A percentile compares a stretch with the other conserved stretches of the same genome.
phyloP scores from a whole-genome alignment of 2,888 invertebrate genomes.

The Blera fallax region DNA sequence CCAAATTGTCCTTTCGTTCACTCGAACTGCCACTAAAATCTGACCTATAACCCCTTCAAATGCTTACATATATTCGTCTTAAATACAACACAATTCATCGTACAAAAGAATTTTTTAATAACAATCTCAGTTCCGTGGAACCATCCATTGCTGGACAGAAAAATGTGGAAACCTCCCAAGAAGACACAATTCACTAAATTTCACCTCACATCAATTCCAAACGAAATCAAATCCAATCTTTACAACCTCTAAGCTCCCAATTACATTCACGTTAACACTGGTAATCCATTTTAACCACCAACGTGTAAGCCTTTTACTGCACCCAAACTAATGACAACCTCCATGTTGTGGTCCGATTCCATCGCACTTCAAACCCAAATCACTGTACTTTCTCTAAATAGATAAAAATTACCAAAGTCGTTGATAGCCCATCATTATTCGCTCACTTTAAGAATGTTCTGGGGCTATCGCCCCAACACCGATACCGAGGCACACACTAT shows the following conservation, averaged over 20 bases:
- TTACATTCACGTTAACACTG: constrained; percentile 31
- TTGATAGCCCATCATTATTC: constrained; percentile 71
- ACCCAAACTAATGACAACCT: constrained; percentile 36
- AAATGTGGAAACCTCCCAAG: not conserved
- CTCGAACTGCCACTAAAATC: too few relatives aligned
- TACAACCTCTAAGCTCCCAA: constrained; percentile 26
- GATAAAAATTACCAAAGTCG: constrained; percentile 70
- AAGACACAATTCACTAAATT: not conserved
- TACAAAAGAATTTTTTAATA: too few relatives aligned
- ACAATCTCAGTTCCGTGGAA: too few relatives aligned
- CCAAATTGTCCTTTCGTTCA: too few relatives aligned
- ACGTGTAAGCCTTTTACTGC: constrained; percentile 4
- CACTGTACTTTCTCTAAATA: constrained; percentile 68
- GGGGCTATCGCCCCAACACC: not conserved
- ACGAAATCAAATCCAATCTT: not conserved
- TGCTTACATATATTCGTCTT: too few relatives aligned
- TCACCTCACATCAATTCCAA: not conserved
- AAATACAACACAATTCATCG: too few relatives aligned
- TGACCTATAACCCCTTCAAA: too few relatives aligned
- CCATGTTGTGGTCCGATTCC: constrained; percentile 37
- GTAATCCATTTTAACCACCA: constrained; percentile 25
- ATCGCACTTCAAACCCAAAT: constrained; percentile 40
- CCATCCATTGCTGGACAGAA: not conserved
- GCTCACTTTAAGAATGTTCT: constrained; percentile 69
- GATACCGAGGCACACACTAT: not conserved